Evolutionary conservation across 2,888 invertebrate genomes (phyloP).

Genomic region (Lobophora halterata): DNA sequence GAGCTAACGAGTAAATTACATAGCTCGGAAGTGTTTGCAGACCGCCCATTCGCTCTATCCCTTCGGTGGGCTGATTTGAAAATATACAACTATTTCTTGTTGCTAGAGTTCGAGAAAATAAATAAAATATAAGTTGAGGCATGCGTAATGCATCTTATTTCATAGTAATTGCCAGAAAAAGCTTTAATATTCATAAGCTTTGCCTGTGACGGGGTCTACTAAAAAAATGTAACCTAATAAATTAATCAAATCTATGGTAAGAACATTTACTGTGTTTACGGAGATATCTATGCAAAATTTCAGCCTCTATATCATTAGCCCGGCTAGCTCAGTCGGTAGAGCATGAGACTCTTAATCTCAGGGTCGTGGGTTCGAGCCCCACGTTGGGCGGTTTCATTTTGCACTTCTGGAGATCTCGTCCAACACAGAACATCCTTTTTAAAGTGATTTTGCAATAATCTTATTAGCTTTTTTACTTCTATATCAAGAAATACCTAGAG

Average conservation of each 20-base stretch:
- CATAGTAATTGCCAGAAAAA: too few relatives aligned
- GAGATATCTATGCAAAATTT: slow-evolving; percentile 29
- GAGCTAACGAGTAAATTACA: slow-evolving; percentile 68
- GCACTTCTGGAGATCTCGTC: too few relatives aligned
- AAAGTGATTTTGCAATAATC: neutral
- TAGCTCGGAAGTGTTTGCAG: slow-evolving; percentile 60
- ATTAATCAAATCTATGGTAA: too few relatives aligned
- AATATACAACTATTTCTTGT: slow-evolving; percentile 20
- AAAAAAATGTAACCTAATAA: too few relatives aligned
- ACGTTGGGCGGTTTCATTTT: slow-evolving; percentile 77
- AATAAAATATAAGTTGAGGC: slow-evolving; percentile 11
- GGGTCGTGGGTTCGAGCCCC: slow-evolving; percentile 84
- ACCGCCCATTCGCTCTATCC: slow-evolving; percentile 53
- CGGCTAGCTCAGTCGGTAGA: slow-evolving; percentile 82
- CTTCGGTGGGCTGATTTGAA: slow-evolving; percentile 41
- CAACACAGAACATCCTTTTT: neutral
- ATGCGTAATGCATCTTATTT: too few relatives aligned
- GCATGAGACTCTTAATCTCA: slow-evolving; percentile 84
- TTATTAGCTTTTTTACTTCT: slow-evolving; percentile 10
- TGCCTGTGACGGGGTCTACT: too few relatives aligned
- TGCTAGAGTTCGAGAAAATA: too few relatives aligned
- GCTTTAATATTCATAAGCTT: too few relatives aligned
- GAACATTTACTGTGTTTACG: neutral
- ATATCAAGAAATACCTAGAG: too few relatives aligned
- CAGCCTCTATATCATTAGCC: slow-evolving; percentile 34